phyloP scores from a whole-genome alignment of 2,113 vertebrate genomes.

The Ancistrus triradiatus region DNA sequence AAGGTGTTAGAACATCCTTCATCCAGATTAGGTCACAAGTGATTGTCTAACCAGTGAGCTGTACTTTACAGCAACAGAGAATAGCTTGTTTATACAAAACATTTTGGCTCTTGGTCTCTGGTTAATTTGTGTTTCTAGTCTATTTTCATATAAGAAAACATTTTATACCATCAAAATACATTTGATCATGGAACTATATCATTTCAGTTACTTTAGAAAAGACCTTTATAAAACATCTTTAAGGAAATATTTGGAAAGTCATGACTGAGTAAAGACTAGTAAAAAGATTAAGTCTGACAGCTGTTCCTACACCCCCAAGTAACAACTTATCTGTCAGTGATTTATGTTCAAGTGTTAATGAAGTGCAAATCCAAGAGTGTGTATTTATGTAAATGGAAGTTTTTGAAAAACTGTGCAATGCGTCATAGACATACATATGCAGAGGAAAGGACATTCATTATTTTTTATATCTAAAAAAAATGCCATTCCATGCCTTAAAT shows the following conservation, averaged over 20 bases:
- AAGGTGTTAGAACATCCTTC: background rate
- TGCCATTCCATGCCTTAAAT: conserved; percentile 42
- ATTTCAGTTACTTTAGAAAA: conserved; percentile 2
- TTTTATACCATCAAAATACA: background rate
- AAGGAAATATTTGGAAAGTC: conserved; percentile 9
- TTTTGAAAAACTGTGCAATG: conserved; percentile 41
- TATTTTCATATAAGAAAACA: background rate
- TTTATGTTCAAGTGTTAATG: conserved; percentile 16
- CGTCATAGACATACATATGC: conserved; percentile 44
- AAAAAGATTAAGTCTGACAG: conserved; percentile 1
- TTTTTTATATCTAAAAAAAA: conserved; percentile 43
- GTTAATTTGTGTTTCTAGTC: too few relatives aligned
- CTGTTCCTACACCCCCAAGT: conserved; percentile 20
- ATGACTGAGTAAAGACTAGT: background rate
- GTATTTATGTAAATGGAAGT: conserved; percentile 43
- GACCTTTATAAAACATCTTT: conserved; percentile 5
- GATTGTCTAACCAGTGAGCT: conserved; percentile 8
- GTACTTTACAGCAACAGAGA: conserved; percentile 5
- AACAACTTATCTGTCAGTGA: conserved; percentile 18
- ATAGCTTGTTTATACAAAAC: too few relatives aligned
- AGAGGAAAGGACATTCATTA: conserved; percentile 45
- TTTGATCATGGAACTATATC: background rate
- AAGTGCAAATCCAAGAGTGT: conserved; percentile 35
- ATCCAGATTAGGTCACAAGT: conserved; percentile 1
- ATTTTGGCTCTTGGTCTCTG: too few relatives aligned